A percentile compares a stretch with the other conserved stretches of the same genome.
These are phyloP conservation scores for Sylvicola cinctus DNA, from an alignment of 2,888 invertebrate species.

Conservation along the genomic window DNA sequence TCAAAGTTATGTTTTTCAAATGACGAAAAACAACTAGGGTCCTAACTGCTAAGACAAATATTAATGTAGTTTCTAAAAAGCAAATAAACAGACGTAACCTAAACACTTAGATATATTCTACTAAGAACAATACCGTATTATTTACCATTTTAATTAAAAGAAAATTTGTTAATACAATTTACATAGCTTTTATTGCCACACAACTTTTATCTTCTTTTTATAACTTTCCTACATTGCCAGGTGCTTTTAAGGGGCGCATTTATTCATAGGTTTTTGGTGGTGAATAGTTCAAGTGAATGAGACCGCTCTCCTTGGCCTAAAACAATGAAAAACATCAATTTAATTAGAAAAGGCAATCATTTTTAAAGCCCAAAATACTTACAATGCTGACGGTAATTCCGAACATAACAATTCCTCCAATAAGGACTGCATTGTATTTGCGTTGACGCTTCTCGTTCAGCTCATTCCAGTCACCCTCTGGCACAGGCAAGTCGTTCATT, in stretches of 20 bases:
- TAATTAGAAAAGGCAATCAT: not conserved
- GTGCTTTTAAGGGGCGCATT: not conserved
- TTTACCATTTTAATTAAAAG: too few species aligned
- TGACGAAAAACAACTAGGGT: too few species aligned
- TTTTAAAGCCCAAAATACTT: slow-evolving; percentile 7
- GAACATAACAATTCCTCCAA: slow-evolving; percentile 32
- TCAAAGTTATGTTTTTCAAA: too few species aligned
- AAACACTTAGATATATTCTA: too few species aligned
- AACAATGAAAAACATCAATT: not conserved
- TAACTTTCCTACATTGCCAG: too few species aligned
- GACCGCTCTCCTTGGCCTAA: slow-evolving; percentile 1
- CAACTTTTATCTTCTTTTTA: too few species aligned
- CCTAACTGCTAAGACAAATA: too few species aligned
- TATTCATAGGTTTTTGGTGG: slow-evolving; percentile 4
- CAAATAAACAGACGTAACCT: too few species aligned
- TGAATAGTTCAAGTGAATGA: slow-evolving; percentile 2
- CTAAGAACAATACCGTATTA: too few species aligned
- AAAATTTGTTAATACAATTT: too few species aligned
- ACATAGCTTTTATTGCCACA: too few species aligned
- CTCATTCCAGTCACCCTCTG: slow-evolving; percentile 58
- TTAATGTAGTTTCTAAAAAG: too few species aligned
- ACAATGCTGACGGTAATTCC: slow-evolving; percentile 21
- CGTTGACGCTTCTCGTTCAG: slow-evolving; percentile 40
- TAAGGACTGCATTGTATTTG: slow-evolving; percentile 43
- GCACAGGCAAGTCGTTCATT: slow-evolving; percentile 60